phyloP scores from a whole-genome alignment of 2,888 invertebrate genomes.

The Arctia plantaginis region DNA sequence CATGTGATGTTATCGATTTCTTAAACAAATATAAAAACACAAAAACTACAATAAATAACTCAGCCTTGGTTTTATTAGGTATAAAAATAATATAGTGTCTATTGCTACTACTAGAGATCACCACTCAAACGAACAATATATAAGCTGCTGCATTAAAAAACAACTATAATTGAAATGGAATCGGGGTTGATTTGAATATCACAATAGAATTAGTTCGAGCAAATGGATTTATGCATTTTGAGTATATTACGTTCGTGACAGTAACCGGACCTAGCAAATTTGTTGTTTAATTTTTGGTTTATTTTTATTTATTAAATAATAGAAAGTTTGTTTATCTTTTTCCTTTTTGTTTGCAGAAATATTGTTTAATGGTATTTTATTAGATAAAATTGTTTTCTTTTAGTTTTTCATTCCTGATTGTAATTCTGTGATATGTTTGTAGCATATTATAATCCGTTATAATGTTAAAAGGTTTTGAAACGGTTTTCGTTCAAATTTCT shows the following conservation, averaged over 20 bases:
- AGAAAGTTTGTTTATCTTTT: no score
- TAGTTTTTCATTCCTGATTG: background rate
- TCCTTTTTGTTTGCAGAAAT: no score
- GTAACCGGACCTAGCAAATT: background rate
- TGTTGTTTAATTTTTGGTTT: background rate
- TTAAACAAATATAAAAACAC: no score
- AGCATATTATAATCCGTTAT: no score
- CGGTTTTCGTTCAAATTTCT: no score
- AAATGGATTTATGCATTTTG: conserved; percentile 37
- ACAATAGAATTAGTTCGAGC: conserved; percentile 42
- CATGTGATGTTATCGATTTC: no score
- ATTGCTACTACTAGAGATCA: background rate
- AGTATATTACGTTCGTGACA: background rate
- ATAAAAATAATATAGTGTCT: background rate
- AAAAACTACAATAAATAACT: background rate
- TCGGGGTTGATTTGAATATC: conserved; percentile 25
- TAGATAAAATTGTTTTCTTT: background rate
- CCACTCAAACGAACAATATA: background rate
- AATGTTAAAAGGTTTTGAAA: no score
- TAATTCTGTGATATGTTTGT: background rate
- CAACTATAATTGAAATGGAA: conserved; percentile 11
- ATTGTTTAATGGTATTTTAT: no score
- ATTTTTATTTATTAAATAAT: conserved; percentile 23
- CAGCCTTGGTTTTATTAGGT: background rate
- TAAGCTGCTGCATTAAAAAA: conserved; percentile 7